Percentiles rank a stretch among this genome's conserved stretches.
Evolutionary conservation across 2,113 vertebrate genomes (phyloP).

Genomic region (Pachycephala philippinensis): DNA sequence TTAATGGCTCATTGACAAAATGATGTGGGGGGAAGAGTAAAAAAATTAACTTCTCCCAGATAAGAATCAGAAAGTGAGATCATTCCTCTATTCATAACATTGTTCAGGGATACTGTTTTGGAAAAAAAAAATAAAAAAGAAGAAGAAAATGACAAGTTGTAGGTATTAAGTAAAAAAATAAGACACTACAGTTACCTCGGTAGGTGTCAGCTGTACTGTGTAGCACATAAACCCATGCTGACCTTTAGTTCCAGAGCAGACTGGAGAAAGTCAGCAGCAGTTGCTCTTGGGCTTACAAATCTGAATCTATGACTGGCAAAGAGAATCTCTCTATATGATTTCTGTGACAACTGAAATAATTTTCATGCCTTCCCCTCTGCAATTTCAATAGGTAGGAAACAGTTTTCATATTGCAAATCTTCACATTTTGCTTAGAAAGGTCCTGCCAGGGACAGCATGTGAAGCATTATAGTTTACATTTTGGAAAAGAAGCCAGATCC

Average conservation of each 20-base stretch:
- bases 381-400: not conserved
- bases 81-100: not conserved
- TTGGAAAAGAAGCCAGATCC: not conserved
- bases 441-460: not conserved
- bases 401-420: not conserved
- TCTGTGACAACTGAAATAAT: conserved; percentile 2
- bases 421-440: not conserved
- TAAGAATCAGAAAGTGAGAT: not conserved
- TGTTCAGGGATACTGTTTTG: not conserved
- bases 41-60: not conserved
- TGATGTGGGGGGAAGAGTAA: not conserved
- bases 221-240: not conserved
- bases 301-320: not conserved
- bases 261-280: not conserved
- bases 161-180: not conserved
- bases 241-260: not conserved
- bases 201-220: not conserved
- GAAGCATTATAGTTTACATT: not conserved
- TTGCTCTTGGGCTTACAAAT: not conserved
- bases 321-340: not conserved
- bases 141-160: not conserved
- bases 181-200: not conserved
- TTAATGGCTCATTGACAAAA: conserved; percentile 40
- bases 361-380: not conserved
- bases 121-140: not conserved